Percentiles rank a stretch among this genome's conserved stretches.
Conservation (phyloP, 2,113 vertebrate genomes). For the Pangasianodon hypophthalmus region DNA sequence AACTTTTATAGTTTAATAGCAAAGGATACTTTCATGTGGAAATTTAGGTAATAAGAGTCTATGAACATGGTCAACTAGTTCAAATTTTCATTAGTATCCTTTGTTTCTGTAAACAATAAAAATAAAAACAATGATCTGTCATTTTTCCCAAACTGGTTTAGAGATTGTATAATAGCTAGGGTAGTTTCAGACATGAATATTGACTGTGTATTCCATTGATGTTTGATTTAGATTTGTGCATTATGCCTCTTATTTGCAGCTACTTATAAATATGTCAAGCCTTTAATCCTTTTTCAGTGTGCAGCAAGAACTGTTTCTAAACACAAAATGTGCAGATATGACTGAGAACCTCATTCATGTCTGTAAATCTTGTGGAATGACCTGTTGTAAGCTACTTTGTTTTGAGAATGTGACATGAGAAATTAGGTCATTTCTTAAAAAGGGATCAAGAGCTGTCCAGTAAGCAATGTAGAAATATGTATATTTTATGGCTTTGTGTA, state of each 20-base stretch:
- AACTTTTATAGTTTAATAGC: not conserved
- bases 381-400: constrained; percentile 9
- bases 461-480: not conserved
- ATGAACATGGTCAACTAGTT: not conserved
- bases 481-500: not conserved
- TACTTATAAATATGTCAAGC: not conserved
- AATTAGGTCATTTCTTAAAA: not conserved
- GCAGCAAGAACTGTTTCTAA: not conserved
- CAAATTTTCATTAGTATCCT: not conserved
- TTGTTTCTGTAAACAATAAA: not conserved
- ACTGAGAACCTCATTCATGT: constrained; percentile 15
- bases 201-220: not conserved
- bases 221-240: not conserved
- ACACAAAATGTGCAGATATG: not conserved
- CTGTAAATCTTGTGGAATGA: constrained; percentile 18
- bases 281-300: not conserved
- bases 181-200: not conserved
- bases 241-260: not conserved
- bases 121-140: not conserved
- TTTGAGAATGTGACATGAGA: not conserved
- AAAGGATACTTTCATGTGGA: not conserved
- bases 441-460: not conserved
- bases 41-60: not conserved
- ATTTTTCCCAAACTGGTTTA: not conserved
- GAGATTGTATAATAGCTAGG: not conserved